A percentile compares a stretch with the other conserved stretches of the same genome.
phyloP scores from a whole-genome alignment of 2,113 vertebrate species.

The Ochotona princeps region DNA sequence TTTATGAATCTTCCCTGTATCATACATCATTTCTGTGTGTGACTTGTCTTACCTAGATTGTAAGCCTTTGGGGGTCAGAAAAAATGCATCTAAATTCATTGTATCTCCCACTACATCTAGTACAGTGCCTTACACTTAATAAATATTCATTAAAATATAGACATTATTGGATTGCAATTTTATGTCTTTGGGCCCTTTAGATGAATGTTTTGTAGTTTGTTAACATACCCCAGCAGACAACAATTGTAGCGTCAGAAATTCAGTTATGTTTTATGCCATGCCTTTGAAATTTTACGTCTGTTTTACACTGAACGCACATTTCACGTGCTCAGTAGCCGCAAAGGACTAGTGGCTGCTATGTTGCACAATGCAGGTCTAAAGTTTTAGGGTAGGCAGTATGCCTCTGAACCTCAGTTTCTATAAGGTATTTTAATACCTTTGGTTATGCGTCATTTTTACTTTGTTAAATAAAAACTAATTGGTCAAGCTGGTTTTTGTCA shows the following conservation, averaged over 20 bases:
- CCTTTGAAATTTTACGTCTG: neutral
- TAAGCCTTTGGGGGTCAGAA: constrained; percentile 72
- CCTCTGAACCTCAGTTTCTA: neutral
- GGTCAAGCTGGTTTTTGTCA: neutral
- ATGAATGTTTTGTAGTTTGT: constrained; percentile 36
- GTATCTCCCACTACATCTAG: constrained; percentile 58
- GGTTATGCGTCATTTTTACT: constrained; percentile 34
- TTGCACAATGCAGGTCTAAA: neutral
- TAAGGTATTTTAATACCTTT: neutral
- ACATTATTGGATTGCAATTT: constrained; percentile 52
- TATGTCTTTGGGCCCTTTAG: constrained; percentile 57
- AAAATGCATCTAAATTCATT: constrained; percentile 59
- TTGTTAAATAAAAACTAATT: constrained; percentile 50
- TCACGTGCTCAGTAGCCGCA: neutral
- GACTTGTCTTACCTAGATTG: constrained; percentile 62
- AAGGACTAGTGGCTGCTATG: neutral
- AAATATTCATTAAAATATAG: constrained; percentile 69
- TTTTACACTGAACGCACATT: constrained; percentile 22
- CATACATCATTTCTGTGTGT: constrained; percentile 57
- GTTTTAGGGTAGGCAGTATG: neutral
- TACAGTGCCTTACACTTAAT: constrained; percentile 68
- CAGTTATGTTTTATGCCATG: constrained; percentile 6
- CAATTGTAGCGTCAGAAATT: neutral
- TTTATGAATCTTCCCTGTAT: constrained; percentile 49
- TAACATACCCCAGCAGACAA: neutral